Evolutionary conservation across 2,797 vertebrate genomes (phyloP).

Genomic region (Odontamblyopus lacepedii): DNA sequence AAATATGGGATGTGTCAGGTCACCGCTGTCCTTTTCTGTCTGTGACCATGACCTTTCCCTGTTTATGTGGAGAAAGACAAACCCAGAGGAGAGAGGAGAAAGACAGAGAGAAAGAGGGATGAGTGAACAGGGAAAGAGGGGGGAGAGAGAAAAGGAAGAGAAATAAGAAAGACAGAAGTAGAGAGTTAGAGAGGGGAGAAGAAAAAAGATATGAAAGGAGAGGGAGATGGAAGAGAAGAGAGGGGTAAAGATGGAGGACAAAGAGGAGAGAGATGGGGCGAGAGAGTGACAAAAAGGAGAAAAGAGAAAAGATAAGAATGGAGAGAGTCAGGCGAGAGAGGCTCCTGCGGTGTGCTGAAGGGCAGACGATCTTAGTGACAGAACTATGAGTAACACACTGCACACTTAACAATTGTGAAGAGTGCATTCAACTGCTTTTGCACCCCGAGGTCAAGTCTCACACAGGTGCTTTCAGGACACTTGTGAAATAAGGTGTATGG

Average conservation of each 20-base stretch:
- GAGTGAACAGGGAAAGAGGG: no score
- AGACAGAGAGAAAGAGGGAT: background rate
- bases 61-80: slow-evolving; percentile 3
- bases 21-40: background rate
- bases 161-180: no score
- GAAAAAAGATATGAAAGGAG: background rate
- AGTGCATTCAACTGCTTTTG: no score
- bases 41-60: background rate
- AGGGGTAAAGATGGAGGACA: no score
- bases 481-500: no score
- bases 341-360: background rate
- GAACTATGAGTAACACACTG: background rate
- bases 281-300: no score
- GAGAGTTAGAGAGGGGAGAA: background rate
- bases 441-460: no score
- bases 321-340: background rate
- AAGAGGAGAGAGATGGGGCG: background rate
- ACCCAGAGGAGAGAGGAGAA: background rate
- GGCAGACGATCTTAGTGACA: background rate
- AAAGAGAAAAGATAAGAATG: background rate
- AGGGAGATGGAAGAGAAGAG: no score
- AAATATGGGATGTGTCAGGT: background rate
- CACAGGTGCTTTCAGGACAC: no score
- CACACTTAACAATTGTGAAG: no score
- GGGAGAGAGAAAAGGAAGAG: no score